Conservation (phyloP, 2,113 vertebrate genomes). For the Thamnaconus septentrionalis region DNA sequence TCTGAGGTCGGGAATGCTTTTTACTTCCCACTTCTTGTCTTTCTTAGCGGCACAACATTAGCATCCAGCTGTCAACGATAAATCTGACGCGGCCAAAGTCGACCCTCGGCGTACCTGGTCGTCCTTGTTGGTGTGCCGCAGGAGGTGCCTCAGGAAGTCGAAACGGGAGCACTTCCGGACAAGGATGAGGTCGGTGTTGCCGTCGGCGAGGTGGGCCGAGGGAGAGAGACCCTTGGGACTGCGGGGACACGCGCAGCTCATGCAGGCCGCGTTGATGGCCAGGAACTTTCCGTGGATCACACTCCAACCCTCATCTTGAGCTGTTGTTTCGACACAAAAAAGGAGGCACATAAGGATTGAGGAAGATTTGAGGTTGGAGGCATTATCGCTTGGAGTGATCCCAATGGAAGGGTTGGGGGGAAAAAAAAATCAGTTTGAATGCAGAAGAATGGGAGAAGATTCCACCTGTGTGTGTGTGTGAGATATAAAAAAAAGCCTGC, state of each 20-base stretch:
- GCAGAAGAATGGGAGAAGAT: too few relatives aligned
- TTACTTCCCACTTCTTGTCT: too few relatives aligned
- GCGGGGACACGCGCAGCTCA: constrained; percentile 94
- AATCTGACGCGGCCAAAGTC: not conserved
- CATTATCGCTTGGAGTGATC: too few relatives aligned
- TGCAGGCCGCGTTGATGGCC: constrained; percentile 88
- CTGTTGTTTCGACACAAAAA: constrained; percentile 12
- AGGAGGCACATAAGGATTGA: too few relatives aligned
- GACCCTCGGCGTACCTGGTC: constrained; percentile 80
- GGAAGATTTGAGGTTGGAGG: too few relatives aligned
- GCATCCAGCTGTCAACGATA: not conserved
- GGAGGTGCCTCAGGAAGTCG: constrained; percentile 86
- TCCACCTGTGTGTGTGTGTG: too few relatives aligned
- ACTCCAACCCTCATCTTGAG: constrained; percentile 73
- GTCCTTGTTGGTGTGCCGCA: constrained; percentile 86
- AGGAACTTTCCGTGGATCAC: constrained; percentile 87
- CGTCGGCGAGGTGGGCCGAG: constrained; percentile 90
- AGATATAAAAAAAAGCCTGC: too few relatives aligned
- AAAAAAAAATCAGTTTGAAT: too few relatives aligned
- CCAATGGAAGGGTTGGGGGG: too few relatives aligned
- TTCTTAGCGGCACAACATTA: too few relatives aligned
- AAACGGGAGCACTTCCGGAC: constrained; percentile 90
- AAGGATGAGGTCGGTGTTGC: constrained; percentile 90
- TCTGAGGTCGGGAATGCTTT: too few relatives aligned
- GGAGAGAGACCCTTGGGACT: constrained; percentile 90